phyloP scores from a whole-genome alignment of 2,888 invertebrate species.

The Scaptomyza tumidula region DNA sequence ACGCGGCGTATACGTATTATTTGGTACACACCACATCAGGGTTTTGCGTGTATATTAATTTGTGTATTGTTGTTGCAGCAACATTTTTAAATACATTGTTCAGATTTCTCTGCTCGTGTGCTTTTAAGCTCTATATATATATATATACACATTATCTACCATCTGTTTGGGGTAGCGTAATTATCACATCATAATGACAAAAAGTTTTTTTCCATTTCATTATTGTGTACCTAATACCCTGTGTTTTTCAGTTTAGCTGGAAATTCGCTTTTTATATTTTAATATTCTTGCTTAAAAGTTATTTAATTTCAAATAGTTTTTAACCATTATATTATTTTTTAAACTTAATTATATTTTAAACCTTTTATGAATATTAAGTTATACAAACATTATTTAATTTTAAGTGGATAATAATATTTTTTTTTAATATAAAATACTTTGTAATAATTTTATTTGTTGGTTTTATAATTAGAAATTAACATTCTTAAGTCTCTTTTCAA shows the following conservation, averaged over 20 bases:
- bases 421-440: too few species aligned
- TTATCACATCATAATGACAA: conserved; percentile 35
- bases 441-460: too few species aligned
- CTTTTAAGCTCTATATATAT: neutral
- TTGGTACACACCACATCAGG: conserved; percentile 9
- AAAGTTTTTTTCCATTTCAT: neutral
- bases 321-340: too few species aligned
- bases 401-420: too few species aligned
- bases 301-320: neutral
- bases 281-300: neutral
- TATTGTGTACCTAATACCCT: conserved; percentile 19
- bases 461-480: too few species aligned
- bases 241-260: too few species aligned
- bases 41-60: conserved; percentile 41
- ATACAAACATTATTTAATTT: too few species aligned
- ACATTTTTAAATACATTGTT: conserved; percentile 53
- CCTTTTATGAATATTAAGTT: too few species aligned
- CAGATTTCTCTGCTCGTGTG: conserved; percentile 38
- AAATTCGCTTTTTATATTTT: neutral
- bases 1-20: conserved; percentile 49
- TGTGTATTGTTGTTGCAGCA: conserved; percentile 49
- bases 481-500: too few species aligned
- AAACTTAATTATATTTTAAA: too few species aligned
- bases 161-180: conserved; percentile 29
- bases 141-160: neutral